Conservation (phyloP, 2,797 vertebrate genomes). For the Sebastiscus tertius region DNA sequence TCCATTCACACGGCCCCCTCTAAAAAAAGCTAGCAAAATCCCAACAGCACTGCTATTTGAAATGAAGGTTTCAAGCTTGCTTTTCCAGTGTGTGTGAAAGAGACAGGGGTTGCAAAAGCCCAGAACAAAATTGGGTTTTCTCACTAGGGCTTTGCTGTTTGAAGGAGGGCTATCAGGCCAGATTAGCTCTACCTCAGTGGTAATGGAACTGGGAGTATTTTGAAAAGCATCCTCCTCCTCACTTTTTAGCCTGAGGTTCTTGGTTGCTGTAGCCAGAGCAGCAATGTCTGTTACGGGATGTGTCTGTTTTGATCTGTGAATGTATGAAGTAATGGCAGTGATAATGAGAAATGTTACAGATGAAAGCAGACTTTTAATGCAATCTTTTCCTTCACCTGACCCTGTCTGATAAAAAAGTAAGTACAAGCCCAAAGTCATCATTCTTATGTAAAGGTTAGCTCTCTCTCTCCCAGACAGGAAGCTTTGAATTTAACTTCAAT, state of each 20-base stretch:
- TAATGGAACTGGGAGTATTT: constrained; percentile 73
- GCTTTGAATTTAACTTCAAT: not conserved
- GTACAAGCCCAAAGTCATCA: not conserved
- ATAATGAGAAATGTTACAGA: constrained; percentile 21
- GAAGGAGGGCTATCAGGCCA: constrained; percentile 72
- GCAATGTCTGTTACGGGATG: constrained; percentile 6
- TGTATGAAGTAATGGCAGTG: constrained; percentile 8
- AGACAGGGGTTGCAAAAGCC: constrained; percentile 52
- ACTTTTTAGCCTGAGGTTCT: constrained; percentile 41
- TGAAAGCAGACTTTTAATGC: not conserved
- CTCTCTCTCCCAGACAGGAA: not conserved
- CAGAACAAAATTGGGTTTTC: constrained; percentile 71
- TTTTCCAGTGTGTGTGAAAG: constrained; percentile 36
- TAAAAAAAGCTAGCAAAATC: constrained; percentile 2
- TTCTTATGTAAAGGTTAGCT: not conserved
- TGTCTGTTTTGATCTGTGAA: constrained; percentile 29
- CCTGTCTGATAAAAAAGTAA: not conserved
- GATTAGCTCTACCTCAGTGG: constrained; percentile 69
- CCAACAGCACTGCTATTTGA: constrained; percentile 29
- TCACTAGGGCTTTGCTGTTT: constrained; percentile 74
- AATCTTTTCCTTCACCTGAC: not conserved
- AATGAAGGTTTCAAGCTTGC: constrained; percentile 57
- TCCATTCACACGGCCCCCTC: constrained; percentile 4
- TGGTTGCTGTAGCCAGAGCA: constrained; percentile 16
- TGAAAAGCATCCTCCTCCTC: constrained; percentile 60